Conservation (phyloP, 2,888 invertebrate genomes). For the Campoplex nolae region DNA sequence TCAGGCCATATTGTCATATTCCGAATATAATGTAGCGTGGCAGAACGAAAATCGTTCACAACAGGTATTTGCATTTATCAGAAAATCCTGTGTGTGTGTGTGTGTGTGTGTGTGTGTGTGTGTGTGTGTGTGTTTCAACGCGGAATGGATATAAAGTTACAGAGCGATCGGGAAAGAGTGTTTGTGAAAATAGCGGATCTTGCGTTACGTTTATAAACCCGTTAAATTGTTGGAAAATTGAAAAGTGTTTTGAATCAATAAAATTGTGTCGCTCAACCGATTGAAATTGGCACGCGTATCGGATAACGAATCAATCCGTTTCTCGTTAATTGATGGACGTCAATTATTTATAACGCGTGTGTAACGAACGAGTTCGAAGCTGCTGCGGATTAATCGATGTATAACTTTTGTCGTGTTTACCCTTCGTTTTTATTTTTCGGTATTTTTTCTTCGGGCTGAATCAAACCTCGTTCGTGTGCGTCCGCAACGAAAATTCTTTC, state of each 20-base stretch:
- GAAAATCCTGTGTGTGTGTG: constrained; percentile 30
- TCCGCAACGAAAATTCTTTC: neutral
- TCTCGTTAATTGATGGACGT: neutral
- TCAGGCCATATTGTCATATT: constrained; percentile 35
- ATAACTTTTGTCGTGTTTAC: neutral
- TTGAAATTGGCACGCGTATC: neutral
- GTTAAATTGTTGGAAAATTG: constrained; percentile 41
- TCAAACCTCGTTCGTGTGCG: neutral
- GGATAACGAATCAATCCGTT: constrained; percentile 3
- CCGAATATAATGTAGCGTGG: constrained; percentile 27
- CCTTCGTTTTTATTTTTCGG: neutral
- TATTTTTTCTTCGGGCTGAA: neutral
- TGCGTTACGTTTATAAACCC: constrained; percentile 25
- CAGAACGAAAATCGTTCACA: constrained; percentile 2
- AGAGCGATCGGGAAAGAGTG: neutral
- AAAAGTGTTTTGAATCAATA: neutral
- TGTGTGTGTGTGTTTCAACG: neutral
- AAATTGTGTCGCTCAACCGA: constrained; percentile 23
- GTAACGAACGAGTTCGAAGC: neutral
- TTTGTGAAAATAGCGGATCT: constrained; percentile 19
- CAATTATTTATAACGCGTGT: neutral
- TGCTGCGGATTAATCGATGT: neutral
- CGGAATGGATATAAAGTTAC: constrained; percentile 5
- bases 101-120: constrained; percentile 6
- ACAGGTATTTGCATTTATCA: constrained; percentile 52